Evolutionary conservation across 2,113 vertebrate genomes (phyloP), one percentile per base, ranked within the genome.

Genomic region (Elachura formosa): DNA sequence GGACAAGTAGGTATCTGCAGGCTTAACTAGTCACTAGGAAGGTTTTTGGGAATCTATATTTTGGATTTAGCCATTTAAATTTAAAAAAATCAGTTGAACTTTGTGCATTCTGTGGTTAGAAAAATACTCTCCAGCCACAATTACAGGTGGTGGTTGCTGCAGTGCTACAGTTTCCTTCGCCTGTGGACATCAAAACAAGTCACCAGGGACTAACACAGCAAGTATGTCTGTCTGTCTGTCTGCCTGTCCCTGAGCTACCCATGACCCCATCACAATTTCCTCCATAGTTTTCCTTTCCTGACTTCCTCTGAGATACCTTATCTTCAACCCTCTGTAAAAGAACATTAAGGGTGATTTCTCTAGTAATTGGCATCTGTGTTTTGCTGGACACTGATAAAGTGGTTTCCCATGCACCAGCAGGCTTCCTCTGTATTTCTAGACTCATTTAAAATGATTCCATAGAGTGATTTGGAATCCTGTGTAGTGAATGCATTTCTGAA

Each of bases 161-260:
- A 28, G 36, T 21, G 22, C 28, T 55, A 7, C 3, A 3, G 14
- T 43, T 64, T 46, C 40, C 40, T 63, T 71, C 0, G 0, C 6
- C 7, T 40, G 11, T 28, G 22, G 11, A 33, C 63, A 48, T 54
- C n/a, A 66, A 36, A 48, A 73, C 54, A 31, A 77, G 38, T 31
- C 54, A 73, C 8, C 17, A 68, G n/a, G 63, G 43, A 14, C 29
- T 33, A 11, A 21, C 36, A 24, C 20, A 71, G 36, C 0, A 4
- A 49, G 14, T 12, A 2, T 54, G 52, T 54, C 31, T 54, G 52
- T 54, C 52, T 46, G 26, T 52, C 75, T 33, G 59, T 43, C 75
- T n/a, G 59, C 43, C 75, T 45, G 31, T 29, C 45, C 55, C 45
- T 34, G 54, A 41, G 31, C 19, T 41, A 20, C 54, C 10, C 36